A percentile compares a stretch with the other conserved stretches of the same genome.
Conservation (phyloP, 2,797 vertebrate genomes). For the Varecia variegata region DNA sequence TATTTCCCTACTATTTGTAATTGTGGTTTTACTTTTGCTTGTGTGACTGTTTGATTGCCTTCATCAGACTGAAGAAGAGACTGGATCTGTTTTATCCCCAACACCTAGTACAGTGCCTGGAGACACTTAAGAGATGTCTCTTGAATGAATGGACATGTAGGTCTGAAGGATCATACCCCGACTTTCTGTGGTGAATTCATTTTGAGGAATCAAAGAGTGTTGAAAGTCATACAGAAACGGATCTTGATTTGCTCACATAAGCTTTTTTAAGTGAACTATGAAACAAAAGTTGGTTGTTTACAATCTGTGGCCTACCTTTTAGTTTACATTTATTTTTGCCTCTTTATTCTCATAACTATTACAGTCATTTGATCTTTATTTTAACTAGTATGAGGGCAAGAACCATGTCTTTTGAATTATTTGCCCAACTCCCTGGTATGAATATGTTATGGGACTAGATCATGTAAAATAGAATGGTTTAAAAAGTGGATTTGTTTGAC, state of each 20-base stretch:
- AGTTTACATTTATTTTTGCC: slow-evolving; percentile 25
- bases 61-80: not conserved
- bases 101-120: not conserved
- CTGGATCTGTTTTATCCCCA: not conserved
- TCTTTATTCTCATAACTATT: not conserved
- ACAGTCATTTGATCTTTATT: slow-evolving; percentile 18
- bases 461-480: not conserved
- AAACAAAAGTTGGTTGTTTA: not conserved
- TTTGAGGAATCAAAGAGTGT: not conserved
- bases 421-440: not conserved
- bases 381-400: not conserved
- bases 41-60: not conserved
- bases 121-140: not conserved
- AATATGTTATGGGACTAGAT: slow-evolving; percentile 1
- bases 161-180: not conserved
- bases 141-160: not conserved
- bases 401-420: slow-evolving; percentile 23
- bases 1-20: not conserved
- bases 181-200: not conserved
- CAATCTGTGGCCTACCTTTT: not conserved
- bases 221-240: not conserved
- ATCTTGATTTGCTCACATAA: slow-evolving; percentile 13
- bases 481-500: not conserved
- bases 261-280: not conserved
- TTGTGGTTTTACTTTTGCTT: slow-evolving; percentile 41